Percentiles rank a stretch among this genome's conserved stretches.
These are phyloP conservation scores for Netelia fuscicornis DNA, from an alignment of 2,888 invertebrate genomes.

Conservation along the genomic window DNA sequence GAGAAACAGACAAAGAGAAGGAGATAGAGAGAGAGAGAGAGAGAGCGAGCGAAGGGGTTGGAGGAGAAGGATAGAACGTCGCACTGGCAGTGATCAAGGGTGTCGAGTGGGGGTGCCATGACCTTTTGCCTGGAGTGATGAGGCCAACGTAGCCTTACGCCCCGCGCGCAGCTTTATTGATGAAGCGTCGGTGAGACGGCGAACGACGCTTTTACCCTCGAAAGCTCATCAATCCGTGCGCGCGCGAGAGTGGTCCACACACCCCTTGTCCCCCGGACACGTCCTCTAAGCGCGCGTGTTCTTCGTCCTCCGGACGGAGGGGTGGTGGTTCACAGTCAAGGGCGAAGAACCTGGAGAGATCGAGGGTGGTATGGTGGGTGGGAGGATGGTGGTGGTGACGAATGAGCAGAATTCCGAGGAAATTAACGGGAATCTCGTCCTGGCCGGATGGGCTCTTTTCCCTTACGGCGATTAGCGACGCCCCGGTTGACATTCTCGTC, in stretches of 20 bases:
- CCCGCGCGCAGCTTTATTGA: slow-evolving; percentile 62
- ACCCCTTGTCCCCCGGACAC: slow-evolving; percentile 3
- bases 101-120: slow-evolving; percentile 19
- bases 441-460: slow-evolving; percentile 36
- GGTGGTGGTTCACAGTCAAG: background rate
- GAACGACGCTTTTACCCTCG: slow-evolving; percentile 54
- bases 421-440: slow-evolving; percentile 62
- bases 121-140: slow-evolving; percentile 61
- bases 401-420: slow-evolving; percentile 58
- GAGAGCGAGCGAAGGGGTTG: slow-evolving; percentile 35
- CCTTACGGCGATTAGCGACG: slow-evolving; percentile 64
- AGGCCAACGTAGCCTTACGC: slow-evolving; percentile 45
- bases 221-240: slow-evolving; percentile 67
- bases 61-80: slow-evolving; percentile 60
- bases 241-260: slow-evolving; percentile 19
- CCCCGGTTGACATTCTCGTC: slow-evolving; percentile 26
- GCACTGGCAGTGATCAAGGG: slow-evolving; percentile 61
- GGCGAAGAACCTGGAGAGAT: background rate
- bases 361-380: background rate
- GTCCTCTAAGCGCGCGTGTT: slow-evolving; percentile 24
- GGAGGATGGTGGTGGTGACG: background rate
- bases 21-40: slow-evolving; percentile 64
- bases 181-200: slow-evolving; percentile 52
- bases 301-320: slow-evolving; percentile 18
- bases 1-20: slow-evolving; percentile 26